These are phyloP conservation scores for Popillia japonica DNA, from an alignment of 1,140 invertebrate species.

Conservation along the genomic window DNA sequence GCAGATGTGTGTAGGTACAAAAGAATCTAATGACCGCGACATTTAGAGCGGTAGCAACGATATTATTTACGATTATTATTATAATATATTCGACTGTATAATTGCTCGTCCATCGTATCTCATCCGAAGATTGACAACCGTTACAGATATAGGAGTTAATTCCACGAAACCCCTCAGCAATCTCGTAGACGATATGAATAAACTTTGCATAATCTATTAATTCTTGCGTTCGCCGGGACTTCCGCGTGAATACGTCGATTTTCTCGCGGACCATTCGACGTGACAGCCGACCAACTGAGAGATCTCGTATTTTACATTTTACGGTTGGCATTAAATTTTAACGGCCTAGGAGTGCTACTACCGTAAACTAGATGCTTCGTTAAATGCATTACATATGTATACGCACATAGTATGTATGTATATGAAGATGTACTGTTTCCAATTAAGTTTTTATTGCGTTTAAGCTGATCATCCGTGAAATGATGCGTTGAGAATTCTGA, in stretches of 20 bases:
- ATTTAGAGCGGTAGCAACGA: no score
- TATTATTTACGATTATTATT: no score
- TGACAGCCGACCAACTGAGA: background rate
- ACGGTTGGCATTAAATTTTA: background rate
- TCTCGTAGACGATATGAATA: background rate
- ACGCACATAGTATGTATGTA: no score
- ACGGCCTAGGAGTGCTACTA: background rate
- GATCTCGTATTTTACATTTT: constrained; percentile 11
- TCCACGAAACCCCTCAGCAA: no score
- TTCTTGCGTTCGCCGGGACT: background rate
- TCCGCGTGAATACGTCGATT: background rate
- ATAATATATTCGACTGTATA: no score
- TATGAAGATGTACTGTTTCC: constrained; percentile 3
- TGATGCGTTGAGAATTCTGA: background rate
- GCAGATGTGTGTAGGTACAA: no score
- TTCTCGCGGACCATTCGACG: background rate
- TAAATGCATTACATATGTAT: background rate
- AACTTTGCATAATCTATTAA: background rate
- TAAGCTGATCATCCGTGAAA: background rate
- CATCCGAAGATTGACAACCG: background rate
- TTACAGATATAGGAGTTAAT: no score
- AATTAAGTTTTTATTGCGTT: constrained; percentile 2
- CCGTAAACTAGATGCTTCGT: no score
- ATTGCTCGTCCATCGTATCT: no score
- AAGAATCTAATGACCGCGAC: no score